Conservation (phyloP, 2,888 invertebrate species). For the Drosophila stalkeri region DNA sequence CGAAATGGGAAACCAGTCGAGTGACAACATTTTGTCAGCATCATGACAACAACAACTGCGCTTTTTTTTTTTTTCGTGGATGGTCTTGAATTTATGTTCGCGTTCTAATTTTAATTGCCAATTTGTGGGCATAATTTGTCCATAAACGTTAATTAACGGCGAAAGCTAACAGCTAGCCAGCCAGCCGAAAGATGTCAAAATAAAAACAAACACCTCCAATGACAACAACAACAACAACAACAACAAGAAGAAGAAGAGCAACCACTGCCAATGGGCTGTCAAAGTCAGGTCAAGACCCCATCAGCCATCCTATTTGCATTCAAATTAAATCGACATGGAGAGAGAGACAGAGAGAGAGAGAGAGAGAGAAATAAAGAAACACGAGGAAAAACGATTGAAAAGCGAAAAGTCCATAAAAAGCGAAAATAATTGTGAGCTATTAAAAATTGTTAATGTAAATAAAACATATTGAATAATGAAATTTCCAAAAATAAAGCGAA, state of each 20-base stretch:
- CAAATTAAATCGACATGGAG: constrained; percentile 50
- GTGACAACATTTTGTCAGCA: constrained; percentile 69
- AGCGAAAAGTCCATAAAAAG: constrained; percentile 15
- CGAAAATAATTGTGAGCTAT: constrained; percentile 9
- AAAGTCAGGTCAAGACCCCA: constrained; percentile 38
- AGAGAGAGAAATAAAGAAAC: constrained; percentile 1
- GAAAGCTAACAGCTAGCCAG: constrained; percentile 64
- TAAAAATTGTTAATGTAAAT: constrained; percentile 11
- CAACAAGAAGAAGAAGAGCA: constrained; percentile 12
- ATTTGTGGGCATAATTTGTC: constrained; percentile 81
- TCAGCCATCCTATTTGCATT: constrained; percentile 67
- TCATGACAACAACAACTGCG: constrained; percentile 46
- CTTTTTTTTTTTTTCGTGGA: constrained; percentile 35
- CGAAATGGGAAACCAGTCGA: constrained; percentile 66
- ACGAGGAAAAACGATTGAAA: constrained; percentile 6
- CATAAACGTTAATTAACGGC: constrained; percentile 80
- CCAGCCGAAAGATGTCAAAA: constrained; percentile 72
- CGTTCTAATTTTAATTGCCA: constrained; percentile 81
- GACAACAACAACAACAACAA: constrained; percentile 32
- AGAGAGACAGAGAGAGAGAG: background rate
- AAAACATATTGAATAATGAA: constrained; percentile 7
- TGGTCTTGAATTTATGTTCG: constrained; percentile 72
- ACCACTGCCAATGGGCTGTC: constrained; percentile 34
- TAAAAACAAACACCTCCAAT: constrained; percentile 75
- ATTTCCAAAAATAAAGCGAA: background rate